Conservation (phyloP, 2,113 vertebrate genomes). For the Columba livia region DNA sequence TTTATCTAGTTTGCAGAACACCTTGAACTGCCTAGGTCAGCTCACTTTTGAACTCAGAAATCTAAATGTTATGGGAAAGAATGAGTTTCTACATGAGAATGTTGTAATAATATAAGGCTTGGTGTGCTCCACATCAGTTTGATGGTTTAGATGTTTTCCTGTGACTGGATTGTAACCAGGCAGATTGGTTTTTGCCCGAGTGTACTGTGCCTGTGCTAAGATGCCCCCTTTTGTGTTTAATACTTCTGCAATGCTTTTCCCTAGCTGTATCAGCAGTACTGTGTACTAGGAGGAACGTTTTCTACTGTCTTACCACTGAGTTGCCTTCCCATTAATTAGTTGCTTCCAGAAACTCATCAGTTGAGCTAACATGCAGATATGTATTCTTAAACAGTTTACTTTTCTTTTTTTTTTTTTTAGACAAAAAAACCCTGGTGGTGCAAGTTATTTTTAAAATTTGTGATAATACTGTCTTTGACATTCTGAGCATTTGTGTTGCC, state of each 20-base stretch:
- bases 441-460: background rate
- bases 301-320: background rate
- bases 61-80: background rate
- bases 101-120: background rate
- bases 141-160: background rate
- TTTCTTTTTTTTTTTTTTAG: background rate
- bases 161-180: background rate
- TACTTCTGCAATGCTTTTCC: background rate
- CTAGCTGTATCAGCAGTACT: background rate
- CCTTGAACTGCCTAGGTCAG: background rate
- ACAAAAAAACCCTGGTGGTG: background rate
- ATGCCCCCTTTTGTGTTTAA: background rate
- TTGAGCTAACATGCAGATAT: background rate
- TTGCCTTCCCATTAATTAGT: background rate
- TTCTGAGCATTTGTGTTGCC: background rate
- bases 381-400: background rate
- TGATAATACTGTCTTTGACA: background rate
- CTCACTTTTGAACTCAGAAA: background rate
- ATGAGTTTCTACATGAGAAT: background rate
- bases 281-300: background rate
- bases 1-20: background rate
- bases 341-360: background rate
- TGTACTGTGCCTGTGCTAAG: background rate
- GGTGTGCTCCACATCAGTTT: background rate
- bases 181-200: background rate